phyloP scores from a whole-genome alignment of 2,113 vertebrate species.

The Haemorhous mexicanus region DNA sequence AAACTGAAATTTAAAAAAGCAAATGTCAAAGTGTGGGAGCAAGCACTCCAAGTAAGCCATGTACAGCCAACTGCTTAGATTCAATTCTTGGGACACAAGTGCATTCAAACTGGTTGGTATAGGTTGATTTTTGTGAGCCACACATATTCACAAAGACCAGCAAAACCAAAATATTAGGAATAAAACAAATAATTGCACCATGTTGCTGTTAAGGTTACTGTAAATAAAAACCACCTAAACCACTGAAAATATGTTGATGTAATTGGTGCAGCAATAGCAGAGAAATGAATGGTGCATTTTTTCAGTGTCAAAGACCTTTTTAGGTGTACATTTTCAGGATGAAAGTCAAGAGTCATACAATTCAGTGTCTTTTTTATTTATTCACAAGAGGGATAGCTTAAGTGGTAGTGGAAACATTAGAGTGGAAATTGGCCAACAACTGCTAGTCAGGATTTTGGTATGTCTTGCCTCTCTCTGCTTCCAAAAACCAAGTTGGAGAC shows the following conservation, averaged over 20 bases:
- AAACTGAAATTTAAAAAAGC: neutral
- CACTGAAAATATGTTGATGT: neutral
- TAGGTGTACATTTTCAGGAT: neutral
- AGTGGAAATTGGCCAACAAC: neutral
- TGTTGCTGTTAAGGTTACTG: neutral
- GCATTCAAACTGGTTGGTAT: neutral
- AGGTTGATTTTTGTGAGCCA: neutral
- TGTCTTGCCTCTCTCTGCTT: neutral
- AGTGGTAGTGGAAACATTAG: neutral
- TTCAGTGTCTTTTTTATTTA: neutral
- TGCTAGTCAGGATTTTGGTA: neutral
- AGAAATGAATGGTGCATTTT: neutral
- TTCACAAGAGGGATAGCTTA: neutral
- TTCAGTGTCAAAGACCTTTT: neutral
- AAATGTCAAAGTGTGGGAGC: neutral
- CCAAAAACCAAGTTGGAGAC: neutral
- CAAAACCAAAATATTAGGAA: neutral
- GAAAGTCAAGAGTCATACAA: neutral
- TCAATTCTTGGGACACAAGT: neutral
- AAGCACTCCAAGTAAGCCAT: neutral
- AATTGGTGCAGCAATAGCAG: neutral
- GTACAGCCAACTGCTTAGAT: neutral
- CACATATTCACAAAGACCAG: neutral
- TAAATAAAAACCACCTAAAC: neutral
- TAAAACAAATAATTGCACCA: neutral